A percentile compares a stretch with the other conserved stretches of the same genome.
These are phyloP conservation scores for Pristionchus mayeri DNA, from an alignment of 2,888 invertebrate species.

Conservation along the genomic window DNA sequence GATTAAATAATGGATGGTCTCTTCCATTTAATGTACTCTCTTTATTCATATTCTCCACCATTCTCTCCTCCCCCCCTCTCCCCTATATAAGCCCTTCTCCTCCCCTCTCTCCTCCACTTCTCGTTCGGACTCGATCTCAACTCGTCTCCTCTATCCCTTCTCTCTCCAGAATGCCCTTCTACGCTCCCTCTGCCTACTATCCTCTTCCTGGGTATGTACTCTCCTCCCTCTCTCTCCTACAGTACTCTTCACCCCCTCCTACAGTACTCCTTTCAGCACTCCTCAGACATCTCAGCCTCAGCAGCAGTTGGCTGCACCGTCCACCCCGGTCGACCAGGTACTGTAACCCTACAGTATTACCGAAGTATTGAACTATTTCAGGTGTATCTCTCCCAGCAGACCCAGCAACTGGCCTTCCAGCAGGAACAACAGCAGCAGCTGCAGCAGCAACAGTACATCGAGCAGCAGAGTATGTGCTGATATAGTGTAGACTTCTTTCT, in stretches of 20 bases:
- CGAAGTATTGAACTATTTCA: background rate
- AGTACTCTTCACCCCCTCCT: background rate
- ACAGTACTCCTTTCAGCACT: conserved; percentile 21
- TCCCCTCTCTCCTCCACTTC: background rate
- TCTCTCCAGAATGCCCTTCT: conserved; percentile 26
- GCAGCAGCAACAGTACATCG: conserved; percentile 36
- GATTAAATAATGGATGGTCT: conserved; percentile 7
- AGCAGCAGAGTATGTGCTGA: conserved; percentile 12
- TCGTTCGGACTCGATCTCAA: conserved; percentile 28
- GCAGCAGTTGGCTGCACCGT: background rate
- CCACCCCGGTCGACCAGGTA: conserved; percentile 20
- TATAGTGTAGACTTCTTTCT: no score
- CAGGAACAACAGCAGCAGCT: conserved; percentile 9
- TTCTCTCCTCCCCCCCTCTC: background rate
- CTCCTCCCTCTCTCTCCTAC: background rate
- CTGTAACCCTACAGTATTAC: background rate
- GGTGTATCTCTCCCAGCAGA: conserved; percentile 5
- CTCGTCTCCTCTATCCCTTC: background rate
- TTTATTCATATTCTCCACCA: background rate
- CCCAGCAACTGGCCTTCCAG: background rate
- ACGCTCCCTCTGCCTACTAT: conserved; percentile 29
- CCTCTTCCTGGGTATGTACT: conserved; percentile 13
- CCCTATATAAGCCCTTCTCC: background rate
- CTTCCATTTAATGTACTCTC: no score
- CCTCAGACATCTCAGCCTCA: background rate